Conservation (phyloP, 2,888 invertebrate species). For the Lottia gigantea region DNA sequence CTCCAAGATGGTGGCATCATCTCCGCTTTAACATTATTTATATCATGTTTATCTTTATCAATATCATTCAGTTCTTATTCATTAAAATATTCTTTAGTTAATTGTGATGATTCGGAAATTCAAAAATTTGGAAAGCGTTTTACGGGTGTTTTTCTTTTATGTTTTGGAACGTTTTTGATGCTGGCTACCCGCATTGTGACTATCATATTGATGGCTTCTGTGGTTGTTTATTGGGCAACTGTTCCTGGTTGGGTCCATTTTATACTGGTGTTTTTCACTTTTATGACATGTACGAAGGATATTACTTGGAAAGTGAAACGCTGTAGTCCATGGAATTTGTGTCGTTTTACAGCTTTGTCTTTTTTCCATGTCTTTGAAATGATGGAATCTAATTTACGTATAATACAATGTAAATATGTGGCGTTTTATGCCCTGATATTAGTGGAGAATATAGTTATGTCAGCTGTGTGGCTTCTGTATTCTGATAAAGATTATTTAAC, state of each 20-base stretch:
- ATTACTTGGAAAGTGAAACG: neutral
- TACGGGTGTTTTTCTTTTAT: slow-evolving; percentile 17
- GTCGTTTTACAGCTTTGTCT: slow-evolving; percentile 24
- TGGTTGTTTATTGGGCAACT: slow-evolving; percentile 18
- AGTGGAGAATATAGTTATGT: slow-evolving; percentile 51
- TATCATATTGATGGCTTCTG: slow-evolving; percentile 23
- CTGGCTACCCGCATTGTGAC: slow-evolving; percentile 20
- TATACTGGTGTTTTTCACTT: slow-evolving; percentile 17
- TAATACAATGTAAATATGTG: slow-evolving; percentile 50
- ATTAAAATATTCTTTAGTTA: slow-evolving; percentile 15
- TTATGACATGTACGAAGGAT: slow-evolving; percentile 8
- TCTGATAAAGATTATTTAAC: slow-evolving; percentile 36
- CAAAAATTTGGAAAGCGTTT: neutral
- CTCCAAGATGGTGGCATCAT: slow-evolving; percentile 14
- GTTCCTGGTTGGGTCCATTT: slow-evolving; percentile 25
- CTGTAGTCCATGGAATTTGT: neutral
- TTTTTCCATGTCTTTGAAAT: slow-evolving; percentile 42
- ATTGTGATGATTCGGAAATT: neutral
- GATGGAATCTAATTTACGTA: slow-evolving; percentile 32
- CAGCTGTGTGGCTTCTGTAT: slow-evolving; percentile 51
- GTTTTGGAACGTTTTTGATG: slow-evolving; percentile 22
- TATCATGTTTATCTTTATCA: slow-evolving; percentile 24
- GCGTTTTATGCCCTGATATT: slow-evolving; percentile 46
- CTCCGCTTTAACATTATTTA: slow-evolving; percentile 21
- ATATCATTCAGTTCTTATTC: slow-evolving; percentile 26